A percentile compares a stretch with the other conserved stretches of the same genome.
These are phyloP conservation scores for Sylvilagus floridanus DNA, from an alignment of 2,797 vertebrate species.

Conservation along the genomic window DNA sequence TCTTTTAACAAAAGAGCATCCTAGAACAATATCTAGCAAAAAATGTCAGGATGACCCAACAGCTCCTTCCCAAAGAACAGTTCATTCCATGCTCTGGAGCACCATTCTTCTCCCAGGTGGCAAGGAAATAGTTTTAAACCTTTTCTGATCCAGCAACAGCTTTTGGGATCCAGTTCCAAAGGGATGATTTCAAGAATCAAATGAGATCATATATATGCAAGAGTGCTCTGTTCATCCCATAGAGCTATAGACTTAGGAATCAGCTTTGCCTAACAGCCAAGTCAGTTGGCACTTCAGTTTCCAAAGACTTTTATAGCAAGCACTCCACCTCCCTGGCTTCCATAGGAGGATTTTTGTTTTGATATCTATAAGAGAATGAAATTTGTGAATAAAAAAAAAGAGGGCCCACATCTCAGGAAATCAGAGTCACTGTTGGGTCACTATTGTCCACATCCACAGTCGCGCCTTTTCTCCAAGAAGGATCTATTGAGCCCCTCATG, in stretches of 20 bases:
- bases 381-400: not conserved
- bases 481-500: slow-evolving; percentile 16
- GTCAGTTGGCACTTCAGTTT: slow-evolving; percentile 30
- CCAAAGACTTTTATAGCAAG: slow-evolving; percentile 22
- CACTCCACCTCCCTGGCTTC: slow-evolving; percentile 4
- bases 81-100: not conserved
- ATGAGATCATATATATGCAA: slow-evolving; percentile 5
- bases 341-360: slow-evolving; percentile 26
- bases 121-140: slow-evolving; percentile 11
- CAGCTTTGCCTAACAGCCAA: slow-evolving; percentile 35
- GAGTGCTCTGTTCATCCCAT: slow-evolving; percentile 27
- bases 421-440: not conserved
- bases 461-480: not conserved
- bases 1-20: slow-evolving; percentile 14
- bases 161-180: not conserved
- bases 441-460: not conserved
- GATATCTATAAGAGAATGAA: slow-evolving; percentile 57
- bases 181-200: slow-evolving; percentile 41
- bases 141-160: not conserved
- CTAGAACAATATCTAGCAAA: not conserved
- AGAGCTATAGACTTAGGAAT: slow-evolving; percentile 45
- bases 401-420: not conserved
- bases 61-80: not conserved
- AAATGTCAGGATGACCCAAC: not conserved
- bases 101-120: not conserved